Percentiles rank a stretch among this genome's conserved stretches.
Conservation (phyloP, 2,888 invertebrate genomes). For the Gastrophysa polygoni region DNA sequence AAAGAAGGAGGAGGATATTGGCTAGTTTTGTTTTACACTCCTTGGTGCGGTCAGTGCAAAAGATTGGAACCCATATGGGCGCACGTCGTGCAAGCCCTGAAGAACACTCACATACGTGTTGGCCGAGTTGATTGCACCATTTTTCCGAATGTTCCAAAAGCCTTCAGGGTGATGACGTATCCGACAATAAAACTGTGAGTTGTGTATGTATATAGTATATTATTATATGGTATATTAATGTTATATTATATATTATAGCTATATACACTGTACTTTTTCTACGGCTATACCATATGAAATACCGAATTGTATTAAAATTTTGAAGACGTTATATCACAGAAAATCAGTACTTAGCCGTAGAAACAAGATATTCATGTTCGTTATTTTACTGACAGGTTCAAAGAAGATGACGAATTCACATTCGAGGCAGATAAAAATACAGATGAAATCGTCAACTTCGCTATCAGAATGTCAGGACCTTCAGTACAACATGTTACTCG, state of each 20-base stretch:
- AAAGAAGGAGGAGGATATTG: slow-evolving; percentile 76
- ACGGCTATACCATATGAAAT: no score
- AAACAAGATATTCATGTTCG: no score
- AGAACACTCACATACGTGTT: slow-evolving; percentile 83
- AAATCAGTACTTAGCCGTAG: no score
- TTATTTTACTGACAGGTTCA: slow-evolving; percentile 80
- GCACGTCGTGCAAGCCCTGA: slow-evolving; percentile 89
- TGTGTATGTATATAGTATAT: no score
- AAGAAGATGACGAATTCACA: slow-evolving; percentile 76
- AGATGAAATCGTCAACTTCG: slow-evolving; percentile 91
- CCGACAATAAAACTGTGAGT: slow-evolving; percentile 97
- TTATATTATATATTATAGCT: not conserved
- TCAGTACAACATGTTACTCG: slow-evolving; percentile 82
- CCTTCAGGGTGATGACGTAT: slow-evolving; percentile 87
- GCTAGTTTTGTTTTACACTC: slow-evolving; percentile 96
- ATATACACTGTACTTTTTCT: no score
- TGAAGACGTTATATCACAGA: no score
- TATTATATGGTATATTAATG: no score
- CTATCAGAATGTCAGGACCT: slow-evolving; percentile 85
- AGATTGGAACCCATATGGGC: slow-evolving; percentile 93
- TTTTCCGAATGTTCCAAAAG: slow-evolving; percentile 80
- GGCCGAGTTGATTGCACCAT: slow-evolving; percentile 94
- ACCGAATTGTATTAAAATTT: no score
- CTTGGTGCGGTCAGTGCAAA: slow-evolving; percentile 99
- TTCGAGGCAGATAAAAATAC: slow-evolving; percentile 87